phyloP scores from a whole-genome alignment of 23 tunicate species.

The Phallusia fumigata region DNA sequence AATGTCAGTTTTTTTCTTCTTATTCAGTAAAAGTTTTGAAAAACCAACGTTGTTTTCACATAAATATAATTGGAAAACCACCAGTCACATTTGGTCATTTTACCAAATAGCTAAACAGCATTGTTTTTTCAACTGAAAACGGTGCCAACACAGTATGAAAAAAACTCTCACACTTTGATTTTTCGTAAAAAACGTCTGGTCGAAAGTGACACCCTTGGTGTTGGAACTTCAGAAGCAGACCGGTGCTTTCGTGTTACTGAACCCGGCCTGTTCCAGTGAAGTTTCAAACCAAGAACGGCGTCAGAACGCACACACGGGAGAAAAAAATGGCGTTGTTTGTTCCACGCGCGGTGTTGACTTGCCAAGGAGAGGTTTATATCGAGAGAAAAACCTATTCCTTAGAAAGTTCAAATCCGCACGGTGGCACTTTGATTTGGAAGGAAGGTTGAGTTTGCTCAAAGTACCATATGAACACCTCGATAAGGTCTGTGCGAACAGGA shows the following conservation, averaged over 20 bases:
- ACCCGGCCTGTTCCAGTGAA: slow-evolving; percentile 62
- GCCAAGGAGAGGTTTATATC: slow-evolving; percentile 40
- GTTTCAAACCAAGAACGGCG: slow-evolving; percentile 27
- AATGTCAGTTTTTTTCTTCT: too few relatives aligned
- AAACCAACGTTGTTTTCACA: too few relatives aligned
- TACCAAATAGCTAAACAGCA: too few relatives aligned
- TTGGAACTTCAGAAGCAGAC: slow-evolving; percentile 43
- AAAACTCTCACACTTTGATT: too few relatives aligned
- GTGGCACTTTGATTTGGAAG: neutral
- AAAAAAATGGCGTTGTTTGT: slow-evolving; percentile 1
- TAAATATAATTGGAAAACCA: too few relatives aligned
- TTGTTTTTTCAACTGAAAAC: too few relatives aligned
- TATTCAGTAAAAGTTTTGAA: too few relatives aligned
- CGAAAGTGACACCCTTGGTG: neutral
- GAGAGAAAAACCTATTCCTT: slow-evolving; percentile 45
- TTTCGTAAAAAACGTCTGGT: too few relatives aligned
- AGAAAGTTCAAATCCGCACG: slow-evolving; percentile 47
- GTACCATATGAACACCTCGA: slow-evolving; percentile 12
- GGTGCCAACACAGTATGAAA: too few relatives aligned
- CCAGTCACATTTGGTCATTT: too few relatives aligned
- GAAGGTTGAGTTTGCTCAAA: slow-evolving; percentile 11
- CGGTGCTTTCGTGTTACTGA: neutral
- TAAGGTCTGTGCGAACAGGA: neutral
- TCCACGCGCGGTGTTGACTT: slow-evolving; percentile 27
- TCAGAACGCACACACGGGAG: neutral